Conservation (phyloP, 2,113 vertebrate species). For the Eulacestoma nigropectus region DNA sequence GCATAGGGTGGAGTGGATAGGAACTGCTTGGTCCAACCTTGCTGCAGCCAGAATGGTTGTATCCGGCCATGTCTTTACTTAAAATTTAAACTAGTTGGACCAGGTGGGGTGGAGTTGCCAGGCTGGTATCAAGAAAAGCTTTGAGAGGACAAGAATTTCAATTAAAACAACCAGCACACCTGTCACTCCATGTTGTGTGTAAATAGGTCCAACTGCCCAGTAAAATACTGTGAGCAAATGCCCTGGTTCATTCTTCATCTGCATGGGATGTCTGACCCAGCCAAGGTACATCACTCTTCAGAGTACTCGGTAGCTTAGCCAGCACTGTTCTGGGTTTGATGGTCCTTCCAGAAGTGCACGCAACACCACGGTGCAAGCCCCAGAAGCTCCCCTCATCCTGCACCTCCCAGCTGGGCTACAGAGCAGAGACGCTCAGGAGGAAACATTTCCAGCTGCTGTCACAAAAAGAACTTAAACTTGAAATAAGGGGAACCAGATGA, state of each 20-base stretch:
- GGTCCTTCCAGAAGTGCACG: neutral
- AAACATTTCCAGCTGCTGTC: neutral
- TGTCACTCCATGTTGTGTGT: rapidly evolving
- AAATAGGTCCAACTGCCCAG: neutral
- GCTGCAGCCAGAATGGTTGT: neutral
- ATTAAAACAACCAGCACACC: neutral
- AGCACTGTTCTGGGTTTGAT: neutral
- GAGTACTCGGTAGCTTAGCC: neutral
- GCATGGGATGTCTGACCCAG: neutral
- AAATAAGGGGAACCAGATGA: neutral
- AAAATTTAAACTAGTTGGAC: neutral
- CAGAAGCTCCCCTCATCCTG: neutral
- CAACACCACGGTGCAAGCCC: rapidly evolving
- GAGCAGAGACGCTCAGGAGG: neutral
- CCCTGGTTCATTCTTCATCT: neutral
- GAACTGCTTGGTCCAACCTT: neutral
- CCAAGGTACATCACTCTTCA: neutral
- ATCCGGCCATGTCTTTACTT: neutral
- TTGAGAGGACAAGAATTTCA: neutral
- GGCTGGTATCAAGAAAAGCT: neutral
- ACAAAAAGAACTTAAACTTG: neutral
- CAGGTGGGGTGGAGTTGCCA: neutral
- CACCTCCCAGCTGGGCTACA: neutral
- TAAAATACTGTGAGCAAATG: neutral
- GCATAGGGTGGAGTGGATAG: neutral